Base-by-base conservation (phyloP, 2,888 invertebrate genomes). In the Anorthoa munda region DNA sequence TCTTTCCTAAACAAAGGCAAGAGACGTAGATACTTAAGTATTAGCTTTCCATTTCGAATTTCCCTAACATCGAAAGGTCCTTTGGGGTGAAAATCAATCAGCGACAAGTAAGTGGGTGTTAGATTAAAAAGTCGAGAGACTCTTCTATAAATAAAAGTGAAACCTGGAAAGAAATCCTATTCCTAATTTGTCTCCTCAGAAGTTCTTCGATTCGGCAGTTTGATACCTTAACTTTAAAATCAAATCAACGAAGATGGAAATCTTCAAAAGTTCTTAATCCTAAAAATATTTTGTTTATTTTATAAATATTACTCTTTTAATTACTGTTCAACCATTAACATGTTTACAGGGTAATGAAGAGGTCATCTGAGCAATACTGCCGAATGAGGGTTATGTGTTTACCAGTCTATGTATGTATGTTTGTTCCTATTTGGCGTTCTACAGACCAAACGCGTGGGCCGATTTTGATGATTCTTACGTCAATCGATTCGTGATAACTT, bases 41-140 rank as follows among this genome's bases (percentile, higher is more conserved):
- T 39, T 15, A 2, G n/a, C n/a, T 31, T 61, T 23, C 31, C 2
- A 51, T 51, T 58, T 46, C 11, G 18, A 50, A 75, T 63, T 50
- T 45, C 26, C 12, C 46, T 31, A 23, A 66, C 18, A 53, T 59
- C 15, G 23, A 46, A 39, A 39, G 17, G 15, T 51, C 12, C 23
- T 77, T 60, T 67, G 13, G 23, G 23, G 51, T 48, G 46, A 68
- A 55, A 59, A 64, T 53, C 48, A 76, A 76, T 76, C 53, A 64
- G 17, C 4, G 58, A 21, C 31, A 48, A 64, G 39, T 48, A 48
- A 63, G 70, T 48, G 78, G 58, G 58, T 64, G 58, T 58, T 13
- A 26, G 31, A 64, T 76, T 48, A 68, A 77, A 53, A 68, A 60
- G 39, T 77, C 26, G 12, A 68, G 51, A 53, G 59, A 53, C 18